Percentiles rank a stretch among this genome's conserved stretches.
phyloP scores from a whole-genome alignment of 2,888 invertebrate genomes.

The Macropis europaea region DNA sequence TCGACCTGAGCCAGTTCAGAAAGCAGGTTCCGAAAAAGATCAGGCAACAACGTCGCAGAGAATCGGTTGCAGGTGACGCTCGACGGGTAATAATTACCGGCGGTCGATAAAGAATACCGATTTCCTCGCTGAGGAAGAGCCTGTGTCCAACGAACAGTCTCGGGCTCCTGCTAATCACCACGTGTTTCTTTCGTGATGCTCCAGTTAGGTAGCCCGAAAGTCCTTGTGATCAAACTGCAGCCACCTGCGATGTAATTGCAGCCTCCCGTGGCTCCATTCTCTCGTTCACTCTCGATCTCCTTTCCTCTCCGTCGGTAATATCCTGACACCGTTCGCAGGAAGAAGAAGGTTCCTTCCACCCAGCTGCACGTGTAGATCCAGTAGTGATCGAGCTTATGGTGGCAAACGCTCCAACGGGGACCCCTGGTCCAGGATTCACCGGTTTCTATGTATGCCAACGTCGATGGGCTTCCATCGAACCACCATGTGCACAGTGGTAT shows the following conservation, averaged over 20 bases:
- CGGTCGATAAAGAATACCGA: constrained; percentile 53
- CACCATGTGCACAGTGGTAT: constrained; percentile 18
- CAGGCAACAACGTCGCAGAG: constrained; percentile 19
- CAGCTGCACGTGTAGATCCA: constrained; percentile 13
- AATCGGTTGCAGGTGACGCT: constrained; percentile 25
- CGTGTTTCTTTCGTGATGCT: constrained; percentile 49
- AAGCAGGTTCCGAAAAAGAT: neutral
- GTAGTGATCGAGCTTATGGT: constrained; percentile 6
- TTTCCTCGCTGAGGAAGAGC: constrained; percentile 18
- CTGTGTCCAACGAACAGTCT: constrained; percentile 2
- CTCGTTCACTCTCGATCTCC: constrained; percentile 17
- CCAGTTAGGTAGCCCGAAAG: constrained; percentile 62
- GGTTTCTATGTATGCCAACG: constrained; percentile 7
- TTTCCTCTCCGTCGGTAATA: constrained; percentile 47
- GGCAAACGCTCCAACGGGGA: constrained; percentile 16
- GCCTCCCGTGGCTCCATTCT: constrained; percentile 34
- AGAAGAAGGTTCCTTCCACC: constrained; percentile 22
- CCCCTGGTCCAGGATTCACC: constrained; percentile 2
- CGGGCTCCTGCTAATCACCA: constrained; percentile 54
- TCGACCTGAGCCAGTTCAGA: constrained; percentile 20
- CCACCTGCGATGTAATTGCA: constrained; percentile 64
- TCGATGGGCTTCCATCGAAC: constrained; percentile 14
- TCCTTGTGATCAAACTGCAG: constrained; percentile 42
- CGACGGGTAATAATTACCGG: constrained; percentile 60
- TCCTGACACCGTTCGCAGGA: constrained; percentile 37